Evolutionary conservation across 2,888 invertebrate genomes (phyloP), one percentile per base, ranked within the genome.

Genomic region (Meloe dianella): DNA sequence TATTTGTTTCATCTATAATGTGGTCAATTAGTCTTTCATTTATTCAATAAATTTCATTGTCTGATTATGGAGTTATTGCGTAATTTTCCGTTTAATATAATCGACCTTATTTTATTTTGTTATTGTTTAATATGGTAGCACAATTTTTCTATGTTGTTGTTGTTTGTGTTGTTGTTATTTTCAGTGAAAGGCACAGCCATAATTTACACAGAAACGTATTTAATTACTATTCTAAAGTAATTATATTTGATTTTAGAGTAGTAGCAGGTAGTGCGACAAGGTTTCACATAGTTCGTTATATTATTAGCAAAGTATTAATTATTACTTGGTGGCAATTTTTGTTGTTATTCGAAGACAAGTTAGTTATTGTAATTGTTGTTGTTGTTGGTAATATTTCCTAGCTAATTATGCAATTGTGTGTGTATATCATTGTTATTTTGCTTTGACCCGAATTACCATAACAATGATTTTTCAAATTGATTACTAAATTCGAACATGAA

Each of bases 31-130:
- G 20, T 47, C 47, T 17, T 20, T 20, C 10, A 47, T 47, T 47
- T 47, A 47, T 47, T 47, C 47, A 47, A 47, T 47, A 47, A 17
- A 20, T 47, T 20, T 47, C 20, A 47, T 47, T 47, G 20, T 41
- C 41, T 41, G 7, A 41, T 41, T 41, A 47, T 10, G 47, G 20
- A 47, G 10, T 47, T 47, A 47, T 47, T 47, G 8, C 47, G 20
- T 47, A 47, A 47, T 47, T 47, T 20, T n/a, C 38, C 10, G 38
- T 41, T 41, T 10, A 47, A 47, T 47, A 47, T 22, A 47, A 47
- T 20, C 20, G 10, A 9, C 20, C 47, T 47, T 20, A 47, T 20
- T 47, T 47, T 8, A 2, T 12, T 14, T 1, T 35, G 14, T 35
- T 47, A 22, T 47, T 47, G 20, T 47, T 47, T 41, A n/a, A 41